Evolutionary conservation across 1,140 invertebrate genomes (phyloP).

Genomic region (honey bee (Apis mellifera)): DNA sequence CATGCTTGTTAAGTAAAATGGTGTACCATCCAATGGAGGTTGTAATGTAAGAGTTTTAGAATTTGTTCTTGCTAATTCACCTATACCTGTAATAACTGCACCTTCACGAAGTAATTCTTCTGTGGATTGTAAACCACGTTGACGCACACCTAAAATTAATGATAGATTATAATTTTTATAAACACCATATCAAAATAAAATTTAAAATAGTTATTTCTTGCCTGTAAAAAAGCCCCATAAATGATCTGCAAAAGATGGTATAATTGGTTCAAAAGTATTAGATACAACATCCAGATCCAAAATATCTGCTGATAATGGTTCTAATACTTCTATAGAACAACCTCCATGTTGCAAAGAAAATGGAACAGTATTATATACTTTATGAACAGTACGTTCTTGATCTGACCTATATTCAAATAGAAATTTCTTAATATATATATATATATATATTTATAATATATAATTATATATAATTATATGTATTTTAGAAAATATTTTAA

Average conservation of each 20-base stretch:
- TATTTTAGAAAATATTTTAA: neutral
- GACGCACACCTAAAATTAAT: constrained; percentile 81
- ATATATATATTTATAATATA: no score
- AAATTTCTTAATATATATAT: constrained; percentile 16
- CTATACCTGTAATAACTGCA: constrained; percentile 88
- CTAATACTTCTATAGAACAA: constrained; percentile 86
- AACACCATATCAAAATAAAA: neutral
- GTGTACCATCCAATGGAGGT: constrained; percentile 85
- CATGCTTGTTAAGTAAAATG: constrained; percentile 88
- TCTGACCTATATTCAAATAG: constrained; percentile 82
- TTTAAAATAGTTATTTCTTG: constrained; percentile 8
- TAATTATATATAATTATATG: neutral
- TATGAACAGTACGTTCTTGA: constrained; percentile 87
- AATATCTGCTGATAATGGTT: constrained; percentile 87
- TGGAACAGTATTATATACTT: constrained; percentile 88
- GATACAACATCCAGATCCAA: constrained; percentile 90
- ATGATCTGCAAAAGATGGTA: constrained; percentile 87
- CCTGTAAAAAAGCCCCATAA: constrained; percentile 91
- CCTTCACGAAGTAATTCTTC: constrained; percentile 90
- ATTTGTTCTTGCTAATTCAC: constrained; percentile 83
- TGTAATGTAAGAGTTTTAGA: constrained; percentile 84
- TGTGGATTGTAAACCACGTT: constrained; percentile 89
- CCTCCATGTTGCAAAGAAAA: constrained; percentile 86
- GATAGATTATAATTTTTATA: neutral
- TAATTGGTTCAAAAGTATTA: constrained; percentile 88